Evolutionary conservation across 1,140 invertebrate species (phyloP).

Genomic region (Bilobella aurantiaca): DNA sequence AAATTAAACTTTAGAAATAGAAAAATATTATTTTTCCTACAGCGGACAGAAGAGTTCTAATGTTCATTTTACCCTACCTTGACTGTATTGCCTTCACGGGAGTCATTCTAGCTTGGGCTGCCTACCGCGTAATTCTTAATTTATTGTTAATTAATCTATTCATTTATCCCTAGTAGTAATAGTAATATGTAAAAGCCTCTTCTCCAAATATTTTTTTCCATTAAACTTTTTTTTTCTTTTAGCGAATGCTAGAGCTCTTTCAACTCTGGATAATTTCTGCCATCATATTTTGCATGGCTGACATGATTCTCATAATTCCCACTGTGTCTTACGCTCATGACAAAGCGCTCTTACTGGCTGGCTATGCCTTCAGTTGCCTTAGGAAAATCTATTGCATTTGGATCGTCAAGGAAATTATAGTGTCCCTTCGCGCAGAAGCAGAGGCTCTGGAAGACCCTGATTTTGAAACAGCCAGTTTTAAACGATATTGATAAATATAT

Average conservation of each 20-base stretch:
- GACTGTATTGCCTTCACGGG: constrained; percentile 15
- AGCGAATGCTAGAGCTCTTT: constrained; percentile 20
- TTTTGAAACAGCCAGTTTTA: neutral
- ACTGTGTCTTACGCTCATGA: constrained; percentile 19
- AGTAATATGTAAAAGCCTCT: too few relatives aligned
- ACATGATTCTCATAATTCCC: constrained; percentile 27
- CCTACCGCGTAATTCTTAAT: constrained; percentile 22
- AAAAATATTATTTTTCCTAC: constrained; percentile 6
- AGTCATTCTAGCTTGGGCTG: constrained; percentile 20
- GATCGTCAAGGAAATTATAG: neutral
- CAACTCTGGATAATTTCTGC: constrained; percentile 22
- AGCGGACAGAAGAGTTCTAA: constrained; percentile 3
- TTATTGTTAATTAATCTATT: too few relatives aligned
- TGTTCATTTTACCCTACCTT: constrained; percentile 8
- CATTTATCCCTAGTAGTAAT: too few relatives aligned
- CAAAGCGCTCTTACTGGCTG: neutral
- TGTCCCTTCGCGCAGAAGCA: neutral
- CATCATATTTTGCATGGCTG: constrained; percentile 25
- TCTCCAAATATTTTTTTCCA: neutral
- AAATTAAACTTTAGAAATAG: too few relatives aligned
- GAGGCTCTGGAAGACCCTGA: neutral
- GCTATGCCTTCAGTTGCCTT: neutral
- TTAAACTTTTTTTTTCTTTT: constrained; percentile 11
- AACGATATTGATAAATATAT: neutral
- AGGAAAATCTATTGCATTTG: neutral